Conservation (phyloP, 2,113 vertebrate species). For the Felis chaus region DNA sequence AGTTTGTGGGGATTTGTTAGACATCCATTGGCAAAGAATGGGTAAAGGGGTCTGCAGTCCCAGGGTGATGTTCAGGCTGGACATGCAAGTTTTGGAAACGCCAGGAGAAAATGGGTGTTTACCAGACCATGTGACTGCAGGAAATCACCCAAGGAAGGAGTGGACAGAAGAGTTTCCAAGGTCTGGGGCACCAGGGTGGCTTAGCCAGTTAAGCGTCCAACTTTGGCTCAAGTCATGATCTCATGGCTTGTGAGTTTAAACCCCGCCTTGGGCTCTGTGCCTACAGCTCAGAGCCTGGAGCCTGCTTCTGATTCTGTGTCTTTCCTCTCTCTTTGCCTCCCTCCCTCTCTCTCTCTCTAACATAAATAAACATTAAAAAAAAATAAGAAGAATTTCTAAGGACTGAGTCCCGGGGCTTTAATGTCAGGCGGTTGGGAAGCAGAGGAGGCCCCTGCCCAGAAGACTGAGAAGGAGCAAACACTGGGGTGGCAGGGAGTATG, state of each 20-base stretch:
- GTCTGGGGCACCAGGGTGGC: not conserved
- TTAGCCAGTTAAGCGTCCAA: no score
- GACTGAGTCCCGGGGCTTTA: not conserved
- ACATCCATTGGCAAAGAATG: not conserved
- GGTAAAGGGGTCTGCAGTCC: not conserved
- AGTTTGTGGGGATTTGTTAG: not conserved
- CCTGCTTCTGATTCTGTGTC: no score
- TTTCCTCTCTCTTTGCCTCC: no score
- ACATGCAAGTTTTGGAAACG: not conserved
- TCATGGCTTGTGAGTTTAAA: no score
- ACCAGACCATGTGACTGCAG: not conserved
- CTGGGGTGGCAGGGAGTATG: not conserved
- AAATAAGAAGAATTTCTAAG: not conserved
- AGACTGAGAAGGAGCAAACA: not conserved
- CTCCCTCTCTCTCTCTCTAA: no score
- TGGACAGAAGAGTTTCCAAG: not conserved
- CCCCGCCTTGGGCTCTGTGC: no score
- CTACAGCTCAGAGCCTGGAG: no score
- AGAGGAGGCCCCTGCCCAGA: not conserved
- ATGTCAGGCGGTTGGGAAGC: rapidly evolving
- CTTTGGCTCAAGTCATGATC: no score
- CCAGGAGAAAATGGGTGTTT: not conserved
- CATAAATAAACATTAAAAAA: no score
- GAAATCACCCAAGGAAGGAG: not conserved
- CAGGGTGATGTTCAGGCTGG: not conserved